These are phyloP conservation scores for Mactromeris polynyma DNA, from an alignment of 2,888 invertebrate species.

Conservation along the genomic window DNA sequence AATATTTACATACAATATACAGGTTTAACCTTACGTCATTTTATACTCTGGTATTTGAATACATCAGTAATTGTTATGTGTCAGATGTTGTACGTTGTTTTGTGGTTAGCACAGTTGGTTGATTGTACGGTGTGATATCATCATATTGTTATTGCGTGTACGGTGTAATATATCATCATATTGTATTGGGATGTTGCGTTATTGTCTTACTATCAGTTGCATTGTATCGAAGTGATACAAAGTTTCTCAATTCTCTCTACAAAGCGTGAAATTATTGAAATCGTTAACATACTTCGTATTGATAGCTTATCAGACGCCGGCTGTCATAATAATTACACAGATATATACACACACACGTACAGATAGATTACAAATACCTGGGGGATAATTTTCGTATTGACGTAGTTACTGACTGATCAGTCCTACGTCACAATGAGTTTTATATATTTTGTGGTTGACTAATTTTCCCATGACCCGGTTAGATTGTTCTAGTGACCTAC, in stretches of 20 bases:
- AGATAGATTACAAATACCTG: background rate
- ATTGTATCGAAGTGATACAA: background rate
- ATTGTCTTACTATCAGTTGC: background rate
- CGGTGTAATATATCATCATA: background rate
- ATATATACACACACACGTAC: background rate
- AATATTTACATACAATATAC: no score
- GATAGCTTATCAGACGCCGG: background rate
- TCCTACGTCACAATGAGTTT: conserved; percentile 5
- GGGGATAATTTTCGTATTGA: conserved; percentile 8
- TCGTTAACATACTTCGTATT: conserved; percentile 1
- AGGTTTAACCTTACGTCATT: no score
- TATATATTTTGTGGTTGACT: conserved; percentile 16
- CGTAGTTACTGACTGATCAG: conserved; percentile 26
- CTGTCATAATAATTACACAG: background rate
- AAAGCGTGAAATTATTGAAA: background rate
- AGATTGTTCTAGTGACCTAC: conserved; percentile 22
- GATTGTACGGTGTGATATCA: no score
- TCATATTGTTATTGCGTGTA: background rate
- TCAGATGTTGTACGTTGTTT: no score
- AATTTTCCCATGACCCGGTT: background rate
- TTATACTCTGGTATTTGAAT: no score
- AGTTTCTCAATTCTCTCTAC: background rate
- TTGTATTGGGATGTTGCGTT: background rate
- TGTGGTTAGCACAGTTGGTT: no score
- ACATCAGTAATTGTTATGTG: no score